Evolutionary conservation across 2,797 vertebrate genomes (phyloP).

Genomic region (Octomys mimax): DNA sequence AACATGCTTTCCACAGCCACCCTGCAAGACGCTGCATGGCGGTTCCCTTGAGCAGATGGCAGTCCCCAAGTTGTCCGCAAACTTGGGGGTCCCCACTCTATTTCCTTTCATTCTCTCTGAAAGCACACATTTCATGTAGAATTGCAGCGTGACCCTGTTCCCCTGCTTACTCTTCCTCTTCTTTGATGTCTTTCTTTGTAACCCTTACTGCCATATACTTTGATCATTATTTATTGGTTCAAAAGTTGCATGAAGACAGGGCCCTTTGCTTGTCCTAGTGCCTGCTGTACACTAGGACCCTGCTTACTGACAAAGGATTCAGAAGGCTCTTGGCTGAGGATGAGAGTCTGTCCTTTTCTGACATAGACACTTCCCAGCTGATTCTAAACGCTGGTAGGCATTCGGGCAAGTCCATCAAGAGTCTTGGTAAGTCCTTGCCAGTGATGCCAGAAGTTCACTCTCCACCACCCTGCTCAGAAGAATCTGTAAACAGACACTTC

Average conservation of each 20-base stretch:
- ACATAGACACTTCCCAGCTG: not conserved
- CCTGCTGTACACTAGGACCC: not conserved
- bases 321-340: not conserved
- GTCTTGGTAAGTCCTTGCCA: not conserved
- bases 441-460: not conserved
- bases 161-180: not conserved
- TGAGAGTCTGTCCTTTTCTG: not conserved
- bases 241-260: not conserved
- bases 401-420: not conserved
- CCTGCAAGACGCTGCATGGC: not conserved
- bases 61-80: not conserved
- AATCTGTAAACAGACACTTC: not conserved
- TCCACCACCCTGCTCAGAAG: not conserved
- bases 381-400: not conserved
- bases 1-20: not conserved
- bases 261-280: not conserved
- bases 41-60: not conserved
- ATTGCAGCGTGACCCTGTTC: not conserved
- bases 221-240: not conserved
- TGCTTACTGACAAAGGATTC: not conserved
- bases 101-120: not conserved
- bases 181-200: not conserved
- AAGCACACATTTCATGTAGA: not conserved
- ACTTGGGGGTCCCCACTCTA: not conserved
- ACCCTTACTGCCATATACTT: not conserved